Base-by-base conservation (phyloP, 2,888 invertebrate genomes). In the Dicyrtomina minuta region DNA sequence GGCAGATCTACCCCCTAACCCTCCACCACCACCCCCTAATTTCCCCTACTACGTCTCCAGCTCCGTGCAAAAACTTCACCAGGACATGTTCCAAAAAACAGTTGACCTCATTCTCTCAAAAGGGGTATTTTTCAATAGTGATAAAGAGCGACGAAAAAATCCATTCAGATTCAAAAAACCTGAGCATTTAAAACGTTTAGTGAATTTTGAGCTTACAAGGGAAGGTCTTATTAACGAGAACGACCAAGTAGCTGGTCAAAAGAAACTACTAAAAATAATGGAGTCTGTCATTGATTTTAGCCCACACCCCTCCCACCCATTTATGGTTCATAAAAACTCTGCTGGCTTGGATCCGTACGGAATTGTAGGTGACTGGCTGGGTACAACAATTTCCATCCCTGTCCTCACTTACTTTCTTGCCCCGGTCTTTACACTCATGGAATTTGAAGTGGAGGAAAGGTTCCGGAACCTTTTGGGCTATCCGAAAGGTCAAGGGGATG, bases 371-470 rank as follows among this genome's bases (percentile, higher is more conserved):
- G 72, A 72, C 33, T 67, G 68, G 70, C 13, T 72, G 33, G 56
- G 49, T 1, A 66, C 67, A 1, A 53, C 66, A 1, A 62, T 72
- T 62, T 59, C 51, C 27, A 15, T 17, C 4, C 44, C 55, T 0
- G 43, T 66, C 6, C 20, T 69, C 6, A 70, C 62, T 4, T 72
- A 67, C 33, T 43, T 43, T 13, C 2, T 62, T 1, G 41, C 70
- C 10, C 72, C 70, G 8, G 72, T 72, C 2, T 70, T 55, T 24
- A 72, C 67, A 26, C 51, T 72, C 20, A 72, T 70, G 70, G 72
- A 72, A 26, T 26, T 44, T 12, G 66, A 56, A 17, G 58, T 65
- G 2, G 8, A 33, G 4, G 26, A 46, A 22, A 15, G 20, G 17
- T 49, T 59, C 20, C 44, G 66, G 26, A 33, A 59, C 17, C 33